Base-by-base conservation (phyloP, 2,888 invertebrate genomes). In the Rhogogaster chlorosoma region DNA sequence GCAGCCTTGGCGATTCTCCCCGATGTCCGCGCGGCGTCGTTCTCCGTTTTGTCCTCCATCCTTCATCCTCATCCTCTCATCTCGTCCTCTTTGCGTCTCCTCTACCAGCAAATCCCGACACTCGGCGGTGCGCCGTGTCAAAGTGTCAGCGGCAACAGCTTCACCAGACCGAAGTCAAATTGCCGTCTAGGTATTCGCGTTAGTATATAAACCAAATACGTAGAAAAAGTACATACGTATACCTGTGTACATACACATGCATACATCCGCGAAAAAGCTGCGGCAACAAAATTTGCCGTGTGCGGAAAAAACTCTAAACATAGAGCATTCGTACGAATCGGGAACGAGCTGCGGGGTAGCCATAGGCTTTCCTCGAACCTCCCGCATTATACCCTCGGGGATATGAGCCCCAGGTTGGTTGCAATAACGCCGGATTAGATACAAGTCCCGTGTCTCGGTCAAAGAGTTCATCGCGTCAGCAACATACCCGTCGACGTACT, bases 121-220 rank as follows among this genome's bases (percentile, higher is more conserved):
- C 86, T 61, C 75, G 73, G 71, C 83, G 83, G 84, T 87, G 89
- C 92, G 90, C 91, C 91, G 89, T 90, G 92, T 93, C 93, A 93
- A 92, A 93, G 91, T 93, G 93, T 93, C 93, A 93, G 88, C 86
- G 92, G 86, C 93, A 93, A 93, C 91, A 90, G 91, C 88, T 91
- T 91, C 91, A 91, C 90, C 92, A 92, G 93, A 93, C 93, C 92
- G 91, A 89, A 91, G 88, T 89, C 89, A 91, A 93, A 93, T 93
- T 91, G 90, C 90, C 89, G 89, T 89, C 88, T 73, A 42, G 87
- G 87, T 87, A 87, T 80, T n/a, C 26, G 15, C 29, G 53, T n/a
- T 53, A 29, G 53, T 29, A 70, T 22, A 26, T 77, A 53, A 22
- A 22, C n/a, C 45, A 42, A n/a, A 45, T 75, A 26, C 45, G 36